A percentile compares a stretch with the other conserved stretches of the same genome.
phyloP scores from a whole-genome alignment of 2,113 vertebrate genomes.

The Urocynchramus pylzowi region DNA sequence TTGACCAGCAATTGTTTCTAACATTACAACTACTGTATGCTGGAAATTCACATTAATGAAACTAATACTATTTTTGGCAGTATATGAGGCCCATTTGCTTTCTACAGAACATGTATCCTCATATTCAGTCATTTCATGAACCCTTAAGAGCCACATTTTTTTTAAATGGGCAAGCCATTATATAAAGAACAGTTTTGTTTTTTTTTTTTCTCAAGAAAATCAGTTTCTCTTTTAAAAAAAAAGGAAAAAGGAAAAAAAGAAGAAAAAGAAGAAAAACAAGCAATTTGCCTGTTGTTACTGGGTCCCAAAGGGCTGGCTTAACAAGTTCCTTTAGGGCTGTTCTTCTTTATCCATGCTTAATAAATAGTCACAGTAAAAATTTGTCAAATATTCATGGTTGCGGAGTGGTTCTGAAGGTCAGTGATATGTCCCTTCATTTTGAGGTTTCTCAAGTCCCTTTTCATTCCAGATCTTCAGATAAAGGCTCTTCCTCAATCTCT shows the following conservation, averaged over 20 bases:
- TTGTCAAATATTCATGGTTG: constrained; percentile 87
- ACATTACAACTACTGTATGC: constrained; percentile 95
- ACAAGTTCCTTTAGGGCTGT: constrained; percentile 94
- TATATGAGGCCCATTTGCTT: constrained; percentile 96
- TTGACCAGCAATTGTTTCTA: constrained; percentile 99
- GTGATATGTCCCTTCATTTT: constrained; percentile 81
- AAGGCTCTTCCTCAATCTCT: constrained; percentile 98
- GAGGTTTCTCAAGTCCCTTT: constrained; percentile 77
- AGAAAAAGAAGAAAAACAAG: constrained; percentile 75
- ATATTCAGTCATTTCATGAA: constrained; percentile 87
- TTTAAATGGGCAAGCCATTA: constrained; percentile 84
- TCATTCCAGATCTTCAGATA: constrained; percentile 98
- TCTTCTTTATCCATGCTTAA: constrained; percentile 96
- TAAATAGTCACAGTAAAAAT: constrained; percentile 99
- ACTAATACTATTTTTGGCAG: constrained; percentile 99
- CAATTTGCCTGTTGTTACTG: constrained; percentile 84
- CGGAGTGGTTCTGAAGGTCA: constrained; percentile 91
- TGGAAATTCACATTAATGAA: constrained; percentile 97
- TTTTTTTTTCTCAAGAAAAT: constrained; percentile 77
- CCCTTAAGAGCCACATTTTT: constrained; percentile 83
- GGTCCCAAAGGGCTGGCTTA: constrained; percentile 91
- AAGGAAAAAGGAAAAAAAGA: constrained; percentile 50
- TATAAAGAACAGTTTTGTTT: constrained; percentile 79
- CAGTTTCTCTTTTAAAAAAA: constrained; percentile 80
- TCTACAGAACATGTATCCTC: constrained; percentile 89